These are phyloP conservation scores for Romanogobio albipinnatus DNA, from an alignment of 2,113 vertebrate genomes.

Conservation along the genomic window DNA sequence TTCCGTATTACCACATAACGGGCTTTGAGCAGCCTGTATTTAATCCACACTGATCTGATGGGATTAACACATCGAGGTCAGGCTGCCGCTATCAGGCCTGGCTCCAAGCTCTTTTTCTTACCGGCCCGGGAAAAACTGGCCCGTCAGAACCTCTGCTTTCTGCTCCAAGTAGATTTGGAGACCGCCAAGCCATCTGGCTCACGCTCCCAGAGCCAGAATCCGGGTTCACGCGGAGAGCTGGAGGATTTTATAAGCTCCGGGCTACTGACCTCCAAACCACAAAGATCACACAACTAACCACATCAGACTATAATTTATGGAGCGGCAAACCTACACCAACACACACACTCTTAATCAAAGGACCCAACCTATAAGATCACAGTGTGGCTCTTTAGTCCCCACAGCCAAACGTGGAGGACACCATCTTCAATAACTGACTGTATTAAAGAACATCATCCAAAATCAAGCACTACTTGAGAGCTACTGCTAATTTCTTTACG, in stretches of 20 bases:
- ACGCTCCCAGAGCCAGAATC: slow-evolving; percentile 23
- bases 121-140: slow-evolving; percentile 14
- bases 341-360: slow-evolving; percentile 22
- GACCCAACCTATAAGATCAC: not conserved
- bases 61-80: slow-evolving; percentile 75
- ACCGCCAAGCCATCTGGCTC: slow-evolving; percentile 42
- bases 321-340: slow-evolving; percentile 25
- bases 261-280: slow-evolving; percentile 33
- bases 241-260: slow-evolving; percentile 27
- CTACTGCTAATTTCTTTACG: not conserved
- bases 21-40: slow-evolving; percentile 70
- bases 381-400: not conserved
- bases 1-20: slow-evolving; percentile 70
- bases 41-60: slow-evolving; percentile 80
- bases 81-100: slow-evolving; percentile 58
- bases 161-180: slow-evolving; percentile 27
- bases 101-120: slow-evolving; percentile 25
- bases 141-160: slow-evolving; percentile 9
- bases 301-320: slow-evolving; percentile 26
- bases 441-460: not conserved
- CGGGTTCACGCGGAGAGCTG: not conserved
- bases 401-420: not conserved
- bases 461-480: slow-evolving; percentile 19
- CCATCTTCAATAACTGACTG: slow-evolving; percentile 19
- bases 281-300: slow-evolving; percentile 23